Base-by-base conservation (phyloP, 2,113 vertebrate species). In the Suricata suricatta region DNA sequence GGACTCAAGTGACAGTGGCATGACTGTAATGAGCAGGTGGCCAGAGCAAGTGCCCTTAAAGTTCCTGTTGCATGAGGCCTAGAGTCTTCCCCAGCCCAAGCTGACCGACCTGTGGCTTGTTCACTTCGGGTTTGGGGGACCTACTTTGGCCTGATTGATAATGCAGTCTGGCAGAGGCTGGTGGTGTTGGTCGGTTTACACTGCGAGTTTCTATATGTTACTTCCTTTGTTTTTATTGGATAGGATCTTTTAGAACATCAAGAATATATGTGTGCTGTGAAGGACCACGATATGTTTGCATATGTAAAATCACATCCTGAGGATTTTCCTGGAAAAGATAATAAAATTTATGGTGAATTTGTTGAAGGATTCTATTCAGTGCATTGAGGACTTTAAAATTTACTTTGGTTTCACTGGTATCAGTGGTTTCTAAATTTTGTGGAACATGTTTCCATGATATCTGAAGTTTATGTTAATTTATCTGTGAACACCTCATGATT, bases 291-390 rank as follows among this genome's bases (percentile, higher is more conserved):
- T 2, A 97, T 99, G 98, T 91, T 96, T 0, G 99, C 99, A 47
- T 99, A 99, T 12, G 17, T 99, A 0, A 98, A 86, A 87, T 97
- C 90, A 0, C 99, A 99, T 94, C 99, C 99, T 0, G 98, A 98
- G 2, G 98, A 99, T 15, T 99, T 99, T 95, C 87, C 94, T 29
- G 0, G 17, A 47, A 94, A 98, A 98, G 99, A 99, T 3, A 99
- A 98, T 97, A 99, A 95, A 97, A 99, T 93, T 8, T 98, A 99
- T 41, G 98, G 99, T 47, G 99, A 99, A 92, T 97, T 99, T 41
- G 57, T 99, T 79, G 99, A 99, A 96, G 98, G 99, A 7, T 99
- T 99, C 97, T 0, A 97, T 95, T 99, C 99, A 0, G 0, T 99
- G 33, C 99, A 99, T 97, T 99, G 98, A 99, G 90, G 83, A 95